Conservation (phyloP, 1,140 invertebrate species). For the Papilio polyxenes region DNA sequence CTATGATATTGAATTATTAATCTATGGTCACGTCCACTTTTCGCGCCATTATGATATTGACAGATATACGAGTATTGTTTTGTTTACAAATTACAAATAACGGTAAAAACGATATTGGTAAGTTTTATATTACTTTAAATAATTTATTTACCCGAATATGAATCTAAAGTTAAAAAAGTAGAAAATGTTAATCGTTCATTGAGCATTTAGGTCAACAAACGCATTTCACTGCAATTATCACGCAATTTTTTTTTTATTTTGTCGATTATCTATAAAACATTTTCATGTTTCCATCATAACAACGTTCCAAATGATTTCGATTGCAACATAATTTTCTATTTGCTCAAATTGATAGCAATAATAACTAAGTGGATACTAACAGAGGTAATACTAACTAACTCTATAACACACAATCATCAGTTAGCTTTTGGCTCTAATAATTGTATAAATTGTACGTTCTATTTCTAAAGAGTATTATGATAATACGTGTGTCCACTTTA, state of each 20-base stretch:
- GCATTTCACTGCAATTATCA: background rate
- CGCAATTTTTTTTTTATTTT: background rate
- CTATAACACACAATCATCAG: background rate
- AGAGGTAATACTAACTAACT: background rate
- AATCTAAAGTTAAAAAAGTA: background rate
- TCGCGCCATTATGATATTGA: constrained; percentile 28
- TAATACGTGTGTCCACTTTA: background rate
- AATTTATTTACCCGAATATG: background rate
- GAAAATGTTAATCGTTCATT: background rate
- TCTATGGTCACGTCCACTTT: constrained; percentile 19
- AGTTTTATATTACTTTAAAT: too few relatives aligned
- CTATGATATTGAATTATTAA: constrained; percentile 34
- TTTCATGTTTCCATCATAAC: background rate
- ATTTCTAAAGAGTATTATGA: background rate
- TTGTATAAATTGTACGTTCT: background rate
- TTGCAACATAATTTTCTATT: constrained; percentile 5
- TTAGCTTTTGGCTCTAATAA: background rate
- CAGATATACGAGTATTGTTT: background rate
- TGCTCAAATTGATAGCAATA: constrained; percentile 4
- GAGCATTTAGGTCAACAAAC: background rate
- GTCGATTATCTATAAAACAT: background rate
- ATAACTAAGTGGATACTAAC: background rate
- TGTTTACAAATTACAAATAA: background rate
- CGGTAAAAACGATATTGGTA: background rate
- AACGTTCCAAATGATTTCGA: background rate